phyloP scores from a whole-genome alignment of 35 echinoderm and acorn worm genomes.

The Amphiura filiformis region DNA sequence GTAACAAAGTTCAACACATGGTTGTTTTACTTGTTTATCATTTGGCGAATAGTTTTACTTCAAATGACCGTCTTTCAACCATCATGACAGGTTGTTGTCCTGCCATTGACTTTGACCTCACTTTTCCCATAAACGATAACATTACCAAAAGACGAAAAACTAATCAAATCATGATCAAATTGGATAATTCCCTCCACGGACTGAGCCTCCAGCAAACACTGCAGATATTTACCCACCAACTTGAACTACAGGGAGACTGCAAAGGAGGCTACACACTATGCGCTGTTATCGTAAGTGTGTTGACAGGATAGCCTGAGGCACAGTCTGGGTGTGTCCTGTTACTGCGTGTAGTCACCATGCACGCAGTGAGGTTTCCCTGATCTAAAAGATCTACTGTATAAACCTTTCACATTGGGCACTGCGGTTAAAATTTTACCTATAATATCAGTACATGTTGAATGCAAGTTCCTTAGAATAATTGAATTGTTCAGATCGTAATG shows the following conservation, averaged over 20 bases:
- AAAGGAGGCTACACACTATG: background rate
- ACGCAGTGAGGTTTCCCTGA: background rate
- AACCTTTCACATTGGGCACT: no score
- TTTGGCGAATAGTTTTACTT: no score
- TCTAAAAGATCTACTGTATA: no score
- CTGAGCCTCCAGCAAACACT: background rate
- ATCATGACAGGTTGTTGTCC: background rate
- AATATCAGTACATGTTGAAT: no score
- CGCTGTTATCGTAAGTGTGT: background rate
- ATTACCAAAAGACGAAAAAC: background rate
- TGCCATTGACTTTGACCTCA: background rate
- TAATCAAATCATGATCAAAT: background rate
- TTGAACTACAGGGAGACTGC: background rate
- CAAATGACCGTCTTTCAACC: no score
- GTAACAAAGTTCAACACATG: no score
- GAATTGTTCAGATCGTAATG: no score
- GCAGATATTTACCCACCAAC: background rate
- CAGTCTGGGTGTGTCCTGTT: slow-evolving; percentile 4
- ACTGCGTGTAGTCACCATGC: slow-evolving; percentile 1
- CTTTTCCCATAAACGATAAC: background rate
- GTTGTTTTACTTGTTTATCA: no score
- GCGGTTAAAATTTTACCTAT: no score
- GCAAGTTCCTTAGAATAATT: no score
- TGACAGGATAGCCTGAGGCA: slow-evolving; percentile 1
- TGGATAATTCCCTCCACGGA: background rate